Evolutionary conservation across 2,797 vertebrate species (phyloP), one percentile per base, ranked within the genome.

Genomic region (Enteromius anoplus): DNA sequence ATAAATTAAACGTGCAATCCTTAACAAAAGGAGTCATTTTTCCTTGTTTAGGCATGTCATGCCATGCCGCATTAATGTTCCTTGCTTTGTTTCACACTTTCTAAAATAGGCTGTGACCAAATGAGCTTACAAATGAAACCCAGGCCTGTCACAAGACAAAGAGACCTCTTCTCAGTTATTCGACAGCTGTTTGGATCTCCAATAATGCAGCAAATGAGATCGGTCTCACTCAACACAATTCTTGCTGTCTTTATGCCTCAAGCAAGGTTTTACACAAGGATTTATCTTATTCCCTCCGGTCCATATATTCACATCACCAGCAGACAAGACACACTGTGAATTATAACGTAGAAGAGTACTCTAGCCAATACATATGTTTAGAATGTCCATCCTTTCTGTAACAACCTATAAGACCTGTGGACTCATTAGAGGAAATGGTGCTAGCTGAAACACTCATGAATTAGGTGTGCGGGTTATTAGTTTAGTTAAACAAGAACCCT

Each of bases 121-220:
- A 51, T 45, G 15, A 51, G 40, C 32, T 62, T 26, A 65, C 58
- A 42, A 78, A 71, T 37, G 19, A 78, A 64, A 71, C 19, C 21
- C 7, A 37, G 19, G 73, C 7, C 37, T 68, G 71, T 32, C 49
- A 66, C n/a, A 58, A 78, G 26, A 65, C 69, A 60, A 42, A 40
- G 32, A 73, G 32, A 55, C 60, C 9, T 21, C 40, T 66, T 12
- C 70, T n/a, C 82, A 42, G 49, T 47, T n/a, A 66, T 68, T 78
- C 53, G 3, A 37, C 75, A 70, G 69, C 19, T 32, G 40, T 53
- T 45, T 29, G 60, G 60, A 10, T 23, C 34, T 76, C 75, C 3
- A 11, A 19, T 84, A 82, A 87, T 77, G 68, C 81, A 37, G 79
- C 76, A 80, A 87, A 89, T 84, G 71, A 85, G 76, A 89, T 88